A percentile compares a stretch with the other conserved stretches of the same genome.
These are phyloP conservation scores for Drosophila silvestris DNA, from an alignment of 2,888 invertebrate species.

Conservation along the genomic window DNA sequence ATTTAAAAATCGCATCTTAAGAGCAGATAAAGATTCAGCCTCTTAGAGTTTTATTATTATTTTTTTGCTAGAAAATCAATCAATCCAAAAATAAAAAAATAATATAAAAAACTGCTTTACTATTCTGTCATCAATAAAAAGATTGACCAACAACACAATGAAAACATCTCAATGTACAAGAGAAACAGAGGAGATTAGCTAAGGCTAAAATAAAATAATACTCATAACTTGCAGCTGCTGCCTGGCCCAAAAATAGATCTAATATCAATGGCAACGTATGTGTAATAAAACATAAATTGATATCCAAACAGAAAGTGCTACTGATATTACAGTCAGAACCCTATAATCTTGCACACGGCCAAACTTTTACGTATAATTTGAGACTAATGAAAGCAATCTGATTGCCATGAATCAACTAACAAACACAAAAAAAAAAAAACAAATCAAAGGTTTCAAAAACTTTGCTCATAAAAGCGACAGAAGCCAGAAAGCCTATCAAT, in stretches of 20 bases:
- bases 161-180: neutral
- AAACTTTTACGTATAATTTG: slow-evolving; percentile 51
- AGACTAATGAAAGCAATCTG: slow-evolving; percentile 73
- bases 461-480: slow-evolving; percentile 63
- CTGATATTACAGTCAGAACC: slow-evolving; percentile 43
- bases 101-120: too few relatives aligned
- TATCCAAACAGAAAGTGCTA: slow-evolving; percentile 41
- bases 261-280: slow-evolving; percentile 24
- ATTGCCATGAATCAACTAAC: slow-evolving; percentile 14
- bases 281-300: slow-evolving; percentile 55
- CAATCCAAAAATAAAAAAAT: too few relatives aligned
- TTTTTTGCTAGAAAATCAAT: neutral
- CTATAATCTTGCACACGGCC: slow-evolving; percentile 46
- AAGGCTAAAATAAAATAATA: neutral
- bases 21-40: neutral
- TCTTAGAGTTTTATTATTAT: too few relatives aligned
- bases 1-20: neutral
- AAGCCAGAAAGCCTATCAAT: slow-evolving; percentile 64
- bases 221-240: slow-evolving; percentile 33
- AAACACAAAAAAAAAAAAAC: neutral
- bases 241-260: slow-evolving; percentile 12
- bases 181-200: neutral
- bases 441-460: slow-evolving; percentile 58
- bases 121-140: neutral
- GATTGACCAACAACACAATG: too few relatives aligned